phyloP scores from a whole-genome alignment of 2,113 vertebrate genomes.

The Nanger granti region DNA sequence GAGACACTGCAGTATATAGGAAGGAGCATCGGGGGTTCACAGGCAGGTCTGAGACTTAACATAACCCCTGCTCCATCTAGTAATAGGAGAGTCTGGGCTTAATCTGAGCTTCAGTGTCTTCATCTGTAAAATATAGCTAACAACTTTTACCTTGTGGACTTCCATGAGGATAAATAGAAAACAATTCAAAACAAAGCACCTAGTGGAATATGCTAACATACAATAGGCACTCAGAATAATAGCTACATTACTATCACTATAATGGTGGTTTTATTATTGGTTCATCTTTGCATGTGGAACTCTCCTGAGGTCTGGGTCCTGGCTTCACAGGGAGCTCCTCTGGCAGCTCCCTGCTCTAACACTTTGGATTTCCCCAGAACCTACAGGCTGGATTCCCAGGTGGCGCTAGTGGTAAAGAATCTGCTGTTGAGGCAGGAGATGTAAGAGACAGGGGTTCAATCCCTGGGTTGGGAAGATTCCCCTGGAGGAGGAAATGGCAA shows the following conservation, averaged over 20 bases:
- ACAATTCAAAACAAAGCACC: neutral
- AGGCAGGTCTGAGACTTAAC: neutral
- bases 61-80: neutral
- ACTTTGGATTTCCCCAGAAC: neutral
- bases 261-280: neutral
- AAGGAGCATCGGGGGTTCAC: neutral
- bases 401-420: neutral
- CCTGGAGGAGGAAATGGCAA: neutral
- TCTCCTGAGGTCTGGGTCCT: neutral
- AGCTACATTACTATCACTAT: neutral
- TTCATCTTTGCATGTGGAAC: neutral
- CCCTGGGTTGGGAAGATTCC: neutral
- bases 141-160: neutral
- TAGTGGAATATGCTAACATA: neutral
- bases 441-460: neutral
- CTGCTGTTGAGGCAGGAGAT: neutral
- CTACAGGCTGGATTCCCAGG: neutral
- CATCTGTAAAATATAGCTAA: neutral
- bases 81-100: neutral
- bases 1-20: neutral
- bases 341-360: fast-evolving
- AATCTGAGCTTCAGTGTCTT: neutral
- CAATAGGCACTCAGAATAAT: neutral
- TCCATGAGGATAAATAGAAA: neutral
- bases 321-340: neutral